Base-by-base conservation (phyloP, 2,888 invertebrate genomes). In the Polyploca ridens region DNA sequence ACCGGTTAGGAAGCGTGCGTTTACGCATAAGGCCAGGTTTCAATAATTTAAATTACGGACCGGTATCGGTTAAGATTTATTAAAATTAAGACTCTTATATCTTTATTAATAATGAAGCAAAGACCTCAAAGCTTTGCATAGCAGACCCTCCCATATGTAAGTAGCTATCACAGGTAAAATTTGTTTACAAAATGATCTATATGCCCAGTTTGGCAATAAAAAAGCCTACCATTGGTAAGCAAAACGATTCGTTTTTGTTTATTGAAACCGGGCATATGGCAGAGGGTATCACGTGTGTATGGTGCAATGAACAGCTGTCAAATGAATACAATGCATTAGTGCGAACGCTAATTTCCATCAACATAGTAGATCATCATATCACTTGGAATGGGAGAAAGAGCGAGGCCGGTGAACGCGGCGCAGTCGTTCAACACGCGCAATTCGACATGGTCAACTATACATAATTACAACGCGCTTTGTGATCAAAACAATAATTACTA, bases 381-480 rank as follows among this genome's bases (percentile, higher is more conserved):
- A 81, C 79, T 83, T 86, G 93, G 92, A 91, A 93, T 93, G 93
- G 93, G 90, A 91, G 93, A 91, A 91, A 91, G 92, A 91, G 88
- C 87, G 88, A 81, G 85, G 89, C 87, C 86, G 85, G 78, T 85
- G 90, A 81, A 86, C 88, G 88, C 87, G 79, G 82, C 78, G 83
- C 93, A 93, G 93, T 93, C 93, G 87, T 78, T 84, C 84, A 66
- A 86, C 91, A 87, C 90, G 91, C 91, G 89, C 88, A 93, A 89
- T 92, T 93, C 93, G 91, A 92, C 83, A 92, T 93, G 92, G 93
- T 91, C 93, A 93, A 89, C 89, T 91, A 87, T 89, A 86, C 86
- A 84, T 89, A 89, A 89, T 90, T 86, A 88, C 81, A 80, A 76
- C 70, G 76, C 79, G 81, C 70, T 76, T 80, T 82, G 77, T 80